Evolutionary conservation across 2,113 vertebrate species (phyloP), one percentile per base, ranked within the genome.

Genomic region (Toxostoma redivivum): DNA sequence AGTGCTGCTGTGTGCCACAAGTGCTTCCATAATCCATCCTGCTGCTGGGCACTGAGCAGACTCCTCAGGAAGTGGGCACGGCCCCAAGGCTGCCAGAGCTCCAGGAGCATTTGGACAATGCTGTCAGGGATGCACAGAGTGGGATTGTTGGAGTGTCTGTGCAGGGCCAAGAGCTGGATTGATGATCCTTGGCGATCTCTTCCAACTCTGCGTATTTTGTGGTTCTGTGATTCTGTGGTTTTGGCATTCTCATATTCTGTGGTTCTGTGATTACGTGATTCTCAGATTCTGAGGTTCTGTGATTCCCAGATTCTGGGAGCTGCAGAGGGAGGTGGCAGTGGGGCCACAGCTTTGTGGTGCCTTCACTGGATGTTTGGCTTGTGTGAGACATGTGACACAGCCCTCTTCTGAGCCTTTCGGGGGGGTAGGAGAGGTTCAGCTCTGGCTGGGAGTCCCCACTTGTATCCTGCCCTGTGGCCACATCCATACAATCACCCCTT

Each of bases 311-410:
- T 42, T 20, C 20, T 27, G 45, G 9, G 10, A 66, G 73, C 42
- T 51, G 57, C 24, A 45, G 64, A 76, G 69, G 27, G 38, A 53
- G 19, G 47, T 0, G 2, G 35, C 1, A 14, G 10, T 12, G 50
- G 45, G 73, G 38, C 5, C 35, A 44, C 38, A 11, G 31, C 24
- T 81, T 51, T 56, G 35, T 38, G 47, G 37, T 77, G 51, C 47
- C 57, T 37, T 80, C 12, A 0, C 23, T 24, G 44, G 3, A 10
- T 48, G 20, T 57, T 72, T 85, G 23, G 44, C 44, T 31, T 1
- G 1, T 10, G 5, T 62, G 35, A 58, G 38, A 44, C 1, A 0
- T 30, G 25, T 35, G 22, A 1, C 3, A 4, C 16, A 16, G 56
- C n/a, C 35, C 38, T 58, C 28, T 11, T n/a, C 42, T 16, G 40